Evolutionary conservation across 2,888 invertebrate species (phyloP).

Genomic region (Hetaerina titia): DNA sequence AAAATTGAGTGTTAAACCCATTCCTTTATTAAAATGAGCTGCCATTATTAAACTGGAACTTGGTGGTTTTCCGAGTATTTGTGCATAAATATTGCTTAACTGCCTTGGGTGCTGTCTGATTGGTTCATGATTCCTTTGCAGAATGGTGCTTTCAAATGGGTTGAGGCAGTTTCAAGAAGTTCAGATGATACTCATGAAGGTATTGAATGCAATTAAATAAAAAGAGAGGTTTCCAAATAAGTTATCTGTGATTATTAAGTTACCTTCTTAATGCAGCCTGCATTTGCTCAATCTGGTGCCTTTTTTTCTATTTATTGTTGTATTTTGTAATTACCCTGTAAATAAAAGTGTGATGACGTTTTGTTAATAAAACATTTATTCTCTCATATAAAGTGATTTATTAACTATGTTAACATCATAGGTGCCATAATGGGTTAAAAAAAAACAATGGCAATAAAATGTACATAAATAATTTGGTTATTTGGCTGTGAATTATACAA

Average conservation of each 20-base stretch:
- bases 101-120: too few relatives aligned
- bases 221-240: not conserved
- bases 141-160: slow-evolving; percentile 44
- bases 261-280: not conserved
- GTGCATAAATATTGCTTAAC: too few relatives aligned
- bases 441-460: not conserved
- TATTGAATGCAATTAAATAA: slow-evolving; percentile 50
- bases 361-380: slow-evolving; percentile 1
- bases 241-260: not conserved
- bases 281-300: not conserved
- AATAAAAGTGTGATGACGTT: not conserved
- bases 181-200: slow-evolving; percentile 49
- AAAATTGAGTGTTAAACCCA: too few relatives aligned
- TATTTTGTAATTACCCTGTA: not conserved
- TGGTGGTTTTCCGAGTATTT: too few relatives aligned
- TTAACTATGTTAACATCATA: not conserved
- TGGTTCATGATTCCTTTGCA: slow-evolving; percentile 40
- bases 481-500: not conserved
- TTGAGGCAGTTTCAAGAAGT: slow-evolving; percentile 53
- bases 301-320: slow-evolving; percentile 11
- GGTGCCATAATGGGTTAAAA: not conserved
- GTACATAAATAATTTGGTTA: not conserved
- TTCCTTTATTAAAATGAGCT: too few relatives aligned
- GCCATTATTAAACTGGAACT: too few relatives aligned
- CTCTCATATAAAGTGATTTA: not conserved